Conservation (phyloP, 1,140 invertebrate species). For the Protaetia brevitarsis region DNA sequence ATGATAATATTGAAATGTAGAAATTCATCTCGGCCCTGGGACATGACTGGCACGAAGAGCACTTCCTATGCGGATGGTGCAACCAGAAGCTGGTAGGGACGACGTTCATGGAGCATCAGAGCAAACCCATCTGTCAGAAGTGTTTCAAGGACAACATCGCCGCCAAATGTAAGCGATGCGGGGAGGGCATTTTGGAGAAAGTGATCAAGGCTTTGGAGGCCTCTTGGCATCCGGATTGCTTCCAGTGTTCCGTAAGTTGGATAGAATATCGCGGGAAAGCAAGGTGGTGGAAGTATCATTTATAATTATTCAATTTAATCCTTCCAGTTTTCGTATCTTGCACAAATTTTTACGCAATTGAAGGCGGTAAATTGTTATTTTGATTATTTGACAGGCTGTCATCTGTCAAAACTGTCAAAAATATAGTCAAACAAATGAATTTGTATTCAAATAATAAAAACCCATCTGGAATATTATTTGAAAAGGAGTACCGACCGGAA, state of each 20-base stretch:
- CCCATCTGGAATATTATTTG: no score
- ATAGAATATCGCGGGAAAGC: slow-evolving; percentile 17
- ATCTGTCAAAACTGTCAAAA: no score
- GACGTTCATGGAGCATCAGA: slow-evolving; percentile 69
- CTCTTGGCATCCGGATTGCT: slow-evolving; percentile 71
- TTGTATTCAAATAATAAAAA: no score
- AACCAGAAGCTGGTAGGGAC: slow-evolving; percentile 67
- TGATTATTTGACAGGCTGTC: no score
- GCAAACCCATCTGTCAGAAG: slow-evolving; percentile 64
- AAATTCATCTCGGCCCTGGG: slow-evolving; percentile 72
- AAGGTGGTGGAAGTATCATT: not conserved
- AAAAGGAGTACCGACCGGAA: no score
- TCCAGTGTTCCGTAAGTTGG: slow-evolving; percentile 60
- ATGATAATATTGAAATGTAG: no score
- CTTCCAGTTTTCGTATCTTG: no score
- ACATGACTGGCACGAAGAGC: slow-evolving; percentile 80
- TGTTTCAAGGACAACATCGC: slow-evolving; percentile 79
- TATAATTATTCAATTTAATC: no score
- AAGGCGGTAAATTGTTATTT: no score
- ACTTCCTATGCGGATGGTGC: slow-evolving; percentile 81
- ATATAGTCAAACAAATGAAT: no score
- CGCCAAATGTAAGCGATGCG: slow-evolving; percentile 72
- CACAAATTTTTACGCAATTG: no score
- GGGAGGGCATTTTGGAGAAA: slow-evolving; percentile 69
- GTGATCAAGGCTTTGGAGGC: slow-evolving; percentile 64